phyloP scores from a whole-genome alignment of 2,888 invertebrate genomes.

The Agrochola litura region DNA sequence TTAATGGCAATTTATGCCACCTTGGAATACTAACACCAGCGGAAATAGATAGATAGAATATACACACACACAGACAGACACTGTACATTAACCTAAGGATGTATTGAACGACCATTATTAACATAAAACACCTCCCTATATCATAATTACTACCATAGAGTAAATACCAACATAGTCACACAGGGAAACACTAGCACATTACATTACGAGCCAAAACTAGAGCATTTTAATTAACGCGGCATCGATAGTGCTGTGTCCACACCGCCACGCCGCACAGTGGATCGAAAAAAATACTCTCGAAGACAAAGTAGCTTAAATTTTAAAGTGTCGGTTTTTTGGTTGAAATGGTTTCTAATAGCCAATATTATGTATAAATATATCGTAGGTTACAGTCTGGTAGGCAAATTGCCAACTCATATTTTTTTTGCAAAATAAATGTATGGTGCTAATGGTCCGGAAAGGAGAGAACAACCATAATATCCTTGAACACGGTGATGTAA shows the following conservation, averaged over 20 bases:
- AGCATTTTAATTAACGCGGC: slow-evolving; percentile 58
- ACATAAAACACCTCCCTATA: not conserved
- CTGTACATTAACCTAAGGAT: not conserved
- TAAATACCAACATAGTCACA: not conserved
- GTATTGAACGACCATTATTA: not conserved
- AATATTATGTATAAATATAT: too few species aligned
- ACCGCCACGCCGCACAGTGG: not conserved
- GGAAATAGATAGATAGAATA: not conserved
- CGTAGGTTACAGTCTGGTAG: too few species aligned
- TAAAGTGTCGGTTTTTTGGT: too few species aligned
- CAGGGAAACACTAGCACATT: slow-evolving; percentile 17
- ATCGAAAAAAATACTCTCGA: too few species aligned
- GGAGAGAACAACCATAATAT: too few species aligned
- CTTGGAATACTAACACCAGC: not conserved
- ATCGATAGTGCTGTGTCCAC: slow-evolving; percentile 61
- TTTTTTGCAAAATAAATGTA: too few species aligned
- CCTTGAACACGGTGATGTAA: too few species aligned
- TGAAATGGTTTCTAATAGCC: too few species aligned
- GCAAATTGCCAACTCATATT: too few species aligned
- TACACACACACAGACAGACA: not conserved
- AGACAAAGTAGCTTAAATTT: too few species aligned
- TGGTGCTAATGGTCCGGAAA: too few species aligned
- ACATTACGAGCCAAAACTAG: slow-evolving; percentile 45
- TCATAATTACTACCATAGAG: not conserved
- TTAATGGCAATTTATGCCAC: not conserved